Percentiles rank a stretch among this genome's conserved stretches.
Evolutionary conservation across 2,797 vertebrate genomes (phyloP).

Genomic region (Sebastes taczanowskii): DNA sequence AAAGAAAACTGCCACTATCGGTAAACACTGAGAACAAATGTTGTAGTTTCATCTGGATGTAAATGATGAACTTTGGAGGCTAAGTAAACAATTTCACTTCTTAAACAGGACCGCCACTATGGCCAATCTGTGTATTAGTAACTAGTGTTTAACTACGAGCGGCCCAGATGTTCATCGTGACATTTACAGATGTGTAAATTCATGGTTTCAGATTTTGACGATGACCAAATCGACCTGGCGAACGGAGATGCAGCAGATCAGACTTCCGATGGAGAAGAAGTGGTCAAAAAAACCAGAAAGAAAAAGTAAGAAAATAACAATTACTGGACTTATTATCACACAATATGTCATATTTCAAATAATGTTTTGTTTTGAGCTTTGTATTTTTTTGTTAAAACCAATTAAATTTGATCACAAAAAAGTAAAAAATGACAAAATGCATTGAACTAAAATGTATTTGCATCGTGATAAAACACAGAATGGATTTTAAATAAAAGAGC

Average conservation of each 20-base stretch:
- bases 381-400: no score
- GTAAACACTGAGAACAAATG: conserved; percentile 40
- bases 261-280: conserved; percentile 83
- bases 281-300: conserved; percentile 85
- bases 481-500: background rate
- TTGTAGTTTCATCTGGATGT: no score
- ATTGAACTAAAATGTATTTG: background rate
- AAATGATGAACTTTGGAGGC: no score
- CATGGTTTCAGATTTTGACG: conserved; percentile 69
- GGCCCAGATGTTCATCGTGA: background rate
- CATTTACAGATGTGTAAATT: background rate
- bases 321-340: background rate
- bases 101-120: background rate
- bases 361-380: no score
- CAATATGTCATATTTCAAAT: no score
- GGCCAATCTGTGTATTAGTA: background rate
- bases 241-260: conserved; percentile 86
- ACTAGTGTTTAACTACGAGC: background rate
- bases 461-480: background rate
- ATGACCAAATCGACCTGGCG: conserved; percentile 84
- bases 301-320: conserved; percentile 85
- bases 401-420: no score
- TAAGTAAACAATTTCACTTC: background rate
- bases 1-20: conserved; percentile 76
- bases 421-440: background rate